Evolutionary conservation across 2,797 vertebrate genomes (phyloP).

Genomic region (Sparidentex hasta): DNA sequence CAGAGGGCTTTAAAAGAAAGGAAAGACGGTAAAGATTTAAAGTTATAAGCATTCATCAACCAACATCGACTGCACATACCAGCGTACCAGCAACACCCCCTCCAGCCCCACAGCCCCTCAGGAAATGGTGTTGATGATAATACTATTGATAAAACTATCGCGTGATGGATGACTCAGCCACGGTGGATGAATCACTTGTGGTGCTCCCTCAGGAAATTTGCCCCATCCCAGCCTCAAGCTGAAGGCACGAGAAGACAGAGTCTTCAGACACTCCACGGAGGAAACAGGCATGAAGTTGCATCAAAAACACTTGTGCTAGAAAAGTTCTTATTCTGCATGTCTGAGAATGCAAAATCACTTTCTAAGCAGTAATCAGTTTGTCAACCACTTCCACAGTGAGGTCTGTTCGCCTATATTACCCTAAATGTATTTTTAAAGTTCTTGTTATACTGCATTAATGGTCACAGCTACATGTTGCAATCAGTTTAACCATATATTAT

Average conservation of each 20-base stretch:
- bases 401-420: background rate
- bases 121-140: constrained; percentile 43
- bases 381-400: background rate
- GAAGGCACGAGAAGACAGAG: constrained; percentile 9
- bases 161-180: constrained; percentile 50
- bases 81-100: background rate
- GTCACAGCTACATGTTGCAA: background rate
- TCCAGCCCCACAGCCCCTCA: background rate
- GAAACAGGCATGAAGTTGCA: constrained; percentile 34
- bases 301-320: constrained; percentile 36
- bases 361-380: background rate
- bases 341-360: constrained; percentile 20
- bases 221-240: constrained; percentile 24
- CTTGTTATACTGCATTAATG: background rate
- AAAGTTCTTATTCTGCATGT: constrained; percentile 26
- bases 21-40: background rate
- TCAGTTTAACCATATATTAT: background rate
- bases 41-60: background rate
- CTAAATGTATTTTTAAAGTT: background rate
- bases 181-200: constrained; percentile 40
- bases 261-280: constrained; percentile 31
- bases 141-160: constrained; percentile 56
- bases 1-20: background rate
- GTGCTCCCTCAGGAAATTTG: constrained; percentile 53
- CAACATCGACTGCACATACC: constrained; percentile 13